These are phyloP conservation scores for Menidia beryllina DNA, from an alignment of 2,113 vertebrate species.

Conservation along the genomic window DNA sequence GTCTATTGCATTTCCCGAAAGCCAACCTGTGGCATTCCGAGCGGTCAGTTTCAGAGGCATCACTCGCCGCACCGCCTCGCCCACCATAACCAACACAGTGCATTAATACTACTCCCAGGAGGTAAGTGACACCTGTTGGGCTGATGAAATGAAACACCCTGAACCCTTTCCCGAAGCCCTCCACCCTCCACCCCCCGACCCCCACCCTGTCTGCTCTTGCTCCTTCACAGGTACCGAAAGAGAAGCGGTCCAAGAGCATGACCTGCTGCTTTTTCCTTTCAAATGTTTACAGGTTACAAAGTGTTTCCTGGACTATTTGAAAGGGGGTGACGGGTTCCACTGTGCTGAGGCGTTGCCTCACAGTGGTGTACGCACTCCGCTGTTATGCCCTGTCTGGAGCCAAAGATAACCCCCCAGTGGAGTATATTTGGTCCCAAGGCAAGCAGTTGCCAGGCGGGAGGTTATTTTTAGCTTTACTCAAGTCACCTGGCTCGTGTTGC, in stretches of 20 bases:
- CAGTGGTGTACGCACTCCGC: slow-evolving; percentile 55
- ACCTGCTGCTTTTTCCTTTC: slow-evolving; percentile 9
- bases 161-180: slow-evolving; percentile 41
- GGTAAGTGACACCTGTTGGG: slow-evolving; percentile 76
- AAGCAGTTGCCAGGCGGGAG: slow-evolving; percentile 76
- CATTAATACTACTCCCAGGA: slow-evolving; percentile 72
- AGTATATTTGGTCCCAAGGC: slow-evolving; percentile 69
- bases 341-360: slow-evolving; percentile 40
- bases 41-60: slow-evolving; percentile 75
- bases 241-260: slow-evolving; percentile 18
- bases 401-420: slow-evolving; percentile 68
- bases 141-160: slow-evolving; percentile 72
- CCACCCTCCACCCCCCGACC: neutral
- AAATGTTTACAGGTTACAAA: slow-evolving; percentile 67
- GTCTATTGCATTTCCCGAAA: slow-evolving; percentile 63
- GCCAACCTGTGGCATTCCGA: slow-evolving; percentile 69
- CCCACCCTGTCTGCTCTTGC: neutral
- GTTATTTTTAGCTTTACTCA: slow-evolving; percentile 82
- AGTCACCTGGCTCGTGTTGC: slow-evolving; percentile 78
- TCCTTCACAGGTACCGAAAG: slow-evolving; percentile 58
- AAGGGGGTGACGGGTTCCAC: slow-evolving; percentile 16
- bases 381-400: slow-evolving; percentile 67
- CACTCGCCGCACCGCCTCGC: slow-evolving; percentile 25
- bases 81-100: slow-evolving; percentile 58
- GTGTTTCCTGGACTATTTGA: slow-evolving; percentile 53